Base-by-base conservation (phyloP, 2,113 vertebrate genomes). In the Dipodomys ordii region DNA sequence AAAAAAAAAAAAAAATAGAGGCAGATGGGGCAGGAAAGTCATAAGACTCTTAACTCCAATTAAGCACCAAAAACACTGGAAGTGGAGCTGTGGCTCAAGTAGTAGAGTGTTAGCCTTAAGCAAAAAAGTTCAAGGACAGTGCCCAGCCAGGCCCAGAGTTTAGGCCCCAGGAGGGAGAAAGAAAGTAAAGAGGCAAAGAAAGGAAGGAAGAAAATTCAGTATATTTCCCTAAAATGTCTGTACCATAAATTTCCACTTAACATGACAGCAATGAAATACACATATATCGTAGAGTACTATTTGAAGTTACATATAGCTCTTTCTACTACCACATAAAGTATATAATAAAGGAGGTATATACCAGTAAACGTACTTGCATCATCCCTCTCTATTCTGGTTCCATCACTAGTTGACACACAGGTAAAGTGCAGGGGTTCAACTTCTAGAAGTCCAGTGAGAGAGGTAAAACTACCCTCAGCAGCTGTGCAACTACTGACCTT, bases 331-430 rank as follows among this genome's bases (percentile, higher is more conserved):
- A 88, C 1, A 67, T 22, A 86, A 96, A 85, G 22, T 87, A 84
- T 78, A 73, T 84, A 98, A 95, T 94, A 97, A 97, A 98, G 97
- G 97, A 95, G 79, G 88, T 98, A 98, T 98, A 98, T 99, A 99
- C 99, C 99, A 97, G 99, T 99, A 98, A 99, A 99, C 99, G 99
- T 99, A 99, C 99, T 99, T 98, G 99, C 99, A 97, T 99, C 99
- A 96, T 99, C 99, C 97, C 99, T 99, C 97, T 99, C 99, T 98
- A 99, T 99, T 97, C 99, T 98, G 84, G 99, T 99, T 93, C 99
- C 99, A 96, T 99, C 99, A 97, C 99, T 99, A 92, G 99, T 99
- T 95, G 99, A 99, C 98, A 99, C 99, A 95, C 99, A 99, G 92
- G 98, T 99, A 97, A 99, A 99, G 98, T 99, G 99, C 97, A 99